Evolutionary conservation across 2,113 vertebrate genomes (phyloP), one percentile per base, ranked within the genome.

Genomic region (Chloebia gouldiae): DNA sequence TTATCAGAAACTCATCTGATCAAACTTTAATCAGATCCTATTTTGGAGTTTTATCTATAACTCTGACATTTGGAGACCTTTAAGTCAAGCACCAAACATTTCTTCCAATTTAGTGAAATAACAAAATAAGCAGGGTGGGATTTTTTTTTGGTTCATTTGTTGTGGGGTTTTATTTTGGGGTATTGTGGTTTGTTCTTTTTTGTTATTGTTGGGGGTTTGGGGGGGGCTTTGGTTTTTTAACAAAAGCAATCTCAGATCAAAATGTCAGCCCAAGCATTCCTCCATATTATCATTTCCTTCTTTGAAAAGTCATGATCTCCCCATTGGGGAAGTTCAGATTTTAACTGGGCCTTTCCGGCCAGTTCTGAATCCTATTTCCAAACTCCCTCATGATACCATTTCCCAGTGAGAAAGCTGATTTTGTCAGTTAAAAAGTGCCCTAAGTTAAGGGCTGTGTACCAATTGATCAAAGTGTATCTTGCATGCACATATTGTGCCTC

Each of bases 151-250:
- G 4, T 65, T 85, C 3, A 8, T 64, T 85, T 51, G 8, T 57
- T 27, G 4, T 7, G 11, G 60, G 4, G 13, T 6, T 45, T 66
- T 51, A 61, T 86, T 88, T 71, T 42, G 17, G 6, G 7, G 5
- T 18, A 66, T 76, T 73, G 23, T 59, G 30, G 23, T 50, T 73
- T 44, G 8, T 19, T 54, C 57, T 47, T 13, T 39, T 7, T 44
- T 64, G 18, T 56, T 79, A 18, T 23, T 51, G 14, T 40, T 61
- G 13, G 4, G 13, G 5, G 2, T 13, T 24, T 56, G 9, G 9
- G 3, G 10, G 11, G 6, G 5, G 2, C 0, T 16, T 9, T 27
- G 54, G 1, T 11, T 65, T 75, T 69, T 81, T 20, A 68, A 28
- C 37, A 51, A 25, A 75, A 31, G 12, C 18, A 42, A 17, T 71